These are phyloP conservation scores for Diceros bicornis DNA, from an alignment of 2,797 vertebrate species.

Conservation along the genomic window DNA sequence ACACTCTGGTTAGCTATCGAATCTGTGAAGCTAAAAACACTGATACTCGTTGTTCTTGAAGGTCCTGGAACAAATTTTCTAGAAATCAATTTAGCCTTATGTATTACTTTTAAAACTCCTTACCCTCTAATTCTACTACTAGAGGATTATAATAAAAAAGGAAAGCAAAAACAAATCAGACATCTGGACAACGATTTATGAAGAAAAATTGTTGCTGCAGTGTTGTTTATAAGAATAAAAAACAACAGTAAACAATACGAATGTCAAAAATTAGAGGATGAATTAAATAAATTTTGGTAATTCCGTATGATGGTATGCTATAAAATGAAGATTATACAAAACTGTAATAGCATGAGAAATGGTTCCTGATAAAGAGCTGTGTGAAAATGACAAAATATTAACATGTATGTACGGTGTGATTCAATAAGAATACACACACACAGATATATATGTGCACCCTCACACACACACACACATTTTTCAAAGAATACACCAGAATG, in stretches of 20 bases:
- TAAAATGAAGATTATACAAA: neutral
- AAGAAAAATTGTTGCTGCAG: neutral
- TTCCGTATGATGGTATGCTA: neutral
- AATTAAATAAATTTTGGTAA: neutral
- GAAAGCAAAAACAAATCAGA: neutral
- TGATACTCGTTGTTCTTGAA: accelerated
- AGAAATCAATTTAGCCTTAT: neutral
- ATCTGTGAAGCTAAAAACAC: accelerated
- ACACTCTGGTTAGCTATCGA: accelerated
- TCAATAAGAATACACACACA: neutral
- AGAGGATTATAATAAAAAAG: neutral
- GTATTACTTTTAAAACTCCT: neutral
- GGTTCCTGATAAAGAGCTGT: neutral
- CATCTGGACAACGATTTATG: neutral
- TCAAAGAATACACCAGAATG: neutral
- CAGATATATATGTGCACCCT: accelerated
- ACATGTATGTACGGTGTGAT: accelerated
- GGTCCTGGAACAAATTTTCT: neutral
- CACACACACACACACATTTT: neutral
- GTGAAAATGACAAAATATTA: neutral
- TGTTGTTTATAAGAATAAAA: neutral
- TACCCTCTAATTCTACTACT: neutral
- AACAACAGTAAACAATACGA: neutral
- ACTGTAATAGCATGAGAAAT: neutral
- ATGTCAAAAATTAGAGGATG: neutral